Evolutionary conservation across 2,888 invertebrate genomes (phyloP).

Genomic region (Trichogramma evanescens): DNA sequence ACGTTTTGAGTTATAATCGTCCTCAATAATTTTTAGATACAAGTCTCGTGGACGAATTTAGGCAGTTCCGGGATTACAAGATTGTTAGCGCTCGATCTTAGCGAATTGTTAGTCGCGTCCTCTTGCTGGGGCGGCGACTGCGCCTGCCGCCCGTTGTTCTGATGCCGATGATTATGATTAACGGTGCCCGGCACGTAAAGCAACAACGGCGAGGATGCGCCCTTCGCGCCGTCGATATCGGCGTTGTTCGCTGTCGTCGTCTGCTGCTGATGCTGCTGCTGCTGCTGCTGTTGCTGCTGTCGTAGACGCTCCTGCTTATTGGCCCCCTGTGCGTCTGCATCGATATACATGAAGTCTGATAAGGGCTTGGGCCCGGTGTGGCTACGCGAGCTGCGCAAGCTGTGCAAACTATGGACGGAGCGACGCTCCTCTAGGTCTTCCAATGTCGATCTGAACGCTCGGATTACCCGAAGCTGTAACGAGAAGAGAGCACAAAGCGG

Average conservation of each 20-base stretch:
- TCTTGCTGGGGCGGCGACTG: constrained; percentile 33
- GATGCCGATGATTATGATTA: constrained; percentile 36
- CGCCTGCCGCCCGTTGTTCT: constrained; percentile 31
- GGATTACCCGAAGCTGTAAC: constrained; percentile 99
- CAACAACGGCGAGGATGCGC: constrained; percentile 42
- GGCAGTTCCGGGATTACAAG: constrained; percentile 53
- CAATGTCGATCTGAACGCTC: constrained; percentile 98
- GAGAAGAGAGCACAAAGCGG: constrained; percentile 30
- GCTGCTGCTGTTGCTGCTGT: constrained; percentile 14
- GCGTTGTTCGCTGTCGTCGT: constrained; percentile 53
- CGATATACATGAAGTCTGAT: constrained; percentile 79
- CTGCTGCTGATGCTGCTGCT: constrained; percentile 43
- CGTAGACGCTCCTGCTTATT: constrained; percentile 21
- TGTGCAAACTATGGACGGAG: constrained; percentile 95
- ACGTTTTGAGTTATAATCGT: background rate
- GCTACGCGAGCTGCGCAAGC: constrained; percentile 78
- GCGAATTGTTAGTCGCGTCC: constrained; percentile 37
- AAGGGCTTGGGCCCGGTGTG: constrained; percentile 68
- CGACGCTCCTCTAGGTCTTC: constrained; percentile 99
- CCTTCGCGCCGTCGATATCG: constrained; percentile 26
- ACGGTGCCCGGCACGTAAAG: constrained; percentile 42
- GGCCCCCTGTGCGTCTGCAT: constrained; percentile 57
- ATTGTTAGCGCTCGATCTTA: constrained; percentile 45
- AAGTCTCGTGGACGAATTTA: constrained; percentile 65
- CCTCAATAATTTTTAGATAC: constrained; percentile 51